Percentiles rank a stretch among this genome's conserved stretches.
Conservation (phyloP, 2,113 vertebrate species). For the Rana temporaria region DNA sequence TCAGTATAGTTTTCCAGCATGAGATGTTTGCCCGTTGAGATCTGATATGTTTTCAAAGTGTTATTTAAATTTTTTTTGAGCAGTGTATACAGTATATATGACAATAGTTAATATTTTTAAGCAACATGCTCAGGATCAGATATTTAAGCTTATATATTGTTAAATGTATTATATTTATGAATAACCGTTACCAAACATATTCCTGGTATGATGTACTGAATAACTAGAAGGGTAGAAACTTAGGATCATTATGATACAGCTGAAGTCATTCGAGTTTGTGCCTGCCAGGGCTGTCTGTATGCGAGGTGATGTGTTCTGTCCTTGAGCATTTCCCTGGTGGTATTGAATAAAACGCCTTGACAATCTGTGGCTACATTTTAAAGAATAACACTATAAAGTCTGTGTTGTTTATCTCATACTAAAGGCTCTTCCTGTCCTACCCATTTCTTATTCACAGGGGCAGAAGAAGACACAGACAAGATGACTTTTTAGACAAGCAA, state of each 20-base stretch:
- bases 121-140: too few relatives aligned
- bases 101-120: too few relatives aligned
- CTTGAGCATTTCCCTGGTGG: constrained; percentile 19
- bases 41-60: too few relatives aligned
- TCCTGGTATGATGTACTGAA: neutral
- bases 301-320: constrained; percentile 14
- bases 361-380: constrained; percentile 14
- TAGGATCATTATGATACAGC: neutral
- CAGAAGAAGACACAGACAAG: neutral
- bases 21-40: too few relatives aligned
- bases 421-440: constrained; percentile 11
- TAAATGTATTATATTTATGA: too few relatives aligned
- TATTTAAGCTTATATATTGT: too few relatives aligned
- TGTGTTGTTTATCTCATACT: constrained; percentile 5
- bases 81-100: too few relatives aligned
- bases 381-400: constrained; percentile 9
- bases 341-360: constrained; percentile 19
- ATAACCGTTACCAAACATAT: too few relatives aligned
- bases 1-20: too few relatives aligned
- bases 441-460: constrained; percentile 6
- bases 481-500: constrained; percentile 14
- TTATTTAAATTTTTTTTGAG: too few relatives aligned
- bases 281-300: constrained; percentile 3
- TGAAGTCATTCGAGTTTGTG: neutral
- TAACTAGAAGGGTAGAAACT: neutral